These are phyloP conservation scores for Australoheros scitulus DNA, from an alignment of 2,113 vertebrate species.

Conservation along the genomic window DNA sequence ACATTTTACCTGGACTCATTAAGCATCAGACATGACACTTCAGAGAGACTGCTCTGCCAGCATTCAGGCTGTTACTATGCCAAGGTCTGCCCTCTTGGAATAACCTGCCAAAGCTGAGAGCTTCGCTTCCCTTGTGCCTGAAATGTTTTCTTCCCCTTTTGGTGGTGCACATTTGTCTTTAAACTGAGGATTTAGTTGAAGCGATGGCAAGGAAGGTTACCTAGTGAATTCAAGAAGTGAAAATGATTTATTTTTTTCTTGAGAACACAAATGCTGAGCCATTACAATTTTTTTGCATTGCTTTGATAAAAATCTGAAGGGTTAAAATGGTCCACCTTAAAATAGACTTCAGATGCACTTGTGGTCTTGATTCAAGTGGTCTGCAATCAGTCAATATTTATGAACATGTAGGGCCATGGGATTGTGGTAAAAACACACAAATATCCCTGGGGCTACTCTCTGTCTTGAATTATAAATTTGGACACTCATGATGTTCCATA, in stretches of 20 bases:
- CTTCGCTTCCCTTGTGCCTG: slow-evolving; percentile 5
- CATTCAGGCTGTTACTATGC: slow-evolving; percentile 14
- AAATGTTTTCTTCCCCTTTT: not conserved
- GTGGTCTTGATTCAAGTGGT: slow-evolving; percentile 1
- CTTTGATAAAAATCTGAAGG: slow-evolving; percentile 10
- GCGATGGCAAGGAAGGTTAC: not conserved
- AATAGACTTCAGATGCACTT: slow-evolving; percentile 2
- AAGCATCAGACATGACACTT: slow-evolving; percentile 52
- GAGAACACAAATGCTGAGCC: slow-evolving; percentile 2
- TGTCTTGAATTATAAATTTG: slow-evolving; percentile 8
- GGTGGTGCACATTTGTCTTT: not conserved
- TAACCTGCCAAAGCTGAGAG: slow-evolving; percentile 25
- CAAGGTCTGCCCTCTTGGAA: slow-evolving; percentile 37
- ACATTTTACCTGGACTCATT: slow-evolving; percentile 57
- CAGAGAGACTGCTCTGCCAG: slow-evolving; percentile 23
- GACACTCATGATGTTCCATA: not conserved
- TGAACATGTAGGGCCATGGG: not conserved
- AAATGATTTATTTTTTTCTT: not conserved
- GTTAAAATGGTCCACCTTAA: not conserved
- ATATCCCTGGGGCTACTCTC: not conserved
- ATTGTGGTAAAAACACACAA: slow-evolving; percentile 12
- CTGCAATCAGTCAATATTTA: slow-evolving; percentile 23
- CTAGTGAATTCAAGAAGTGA: not conserved
- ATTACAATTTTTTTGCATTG: not conserved
- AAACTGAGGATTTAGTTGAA: slow-evolving; percentile 3